A percentile compares a stretch with the other conserved stretches of the same genome.
Conservation (phyloP, 2,797 vertebrate genomes). For the Myotis vivesi region DNA sequence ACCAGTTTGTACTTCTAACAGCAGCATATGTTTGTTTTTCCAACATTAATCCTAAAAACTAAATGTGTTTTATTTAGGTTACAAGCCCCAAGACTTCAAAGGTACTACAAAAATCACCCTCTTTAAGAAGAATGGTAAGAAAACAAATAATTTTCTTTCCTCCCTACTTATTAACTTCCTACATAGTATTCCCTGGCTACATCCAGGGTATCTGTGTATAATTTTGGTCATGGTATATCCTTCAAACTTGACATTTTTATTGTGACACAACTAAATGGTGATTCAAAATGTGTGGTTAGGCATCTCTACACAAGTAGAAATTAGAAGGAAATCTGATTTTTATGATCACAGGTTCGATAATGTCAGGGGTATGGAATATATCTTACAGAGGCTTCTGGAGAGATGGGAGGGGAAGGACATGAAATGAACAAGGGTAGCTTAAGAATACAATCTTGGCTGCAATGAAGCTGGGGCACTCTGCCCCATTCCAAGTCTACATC, state of each 20-base stretch:
- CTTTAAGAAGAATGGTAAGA: constrained; percentile 76
- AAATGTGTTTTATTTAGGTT: constrained; percentile 63
- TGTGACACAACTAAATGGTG: background rate
- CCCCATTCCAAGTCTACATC: background rate
- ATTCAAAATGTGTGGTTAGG: background rate
- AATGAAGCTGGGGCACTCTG: background rate
- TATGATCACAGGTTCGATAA: background rate
- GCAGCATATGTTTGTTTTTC: background rate
- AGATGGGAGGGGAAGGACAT: no score
- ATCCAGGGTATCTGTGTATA: background rate
- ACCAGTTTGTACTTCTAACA: background rate
- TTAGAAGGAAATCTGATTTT: background rate
- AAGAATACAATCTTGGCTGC: background rate
- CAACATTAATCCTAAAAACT: constrained; percentile 16
- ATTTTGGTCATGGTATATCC: background rate
- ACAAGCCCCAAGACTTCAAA: constrained; percentile 73
- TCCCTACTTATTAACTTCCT: background rate
- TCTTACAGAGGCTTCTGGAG: background rate
- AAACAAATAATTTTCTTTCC: background rate
- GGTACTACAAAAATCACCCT: constrained; percentile 73
- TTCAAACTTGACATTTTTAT: background rate
- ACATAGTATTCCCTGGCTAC: background rate
- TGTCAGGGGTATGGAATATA: background rate
- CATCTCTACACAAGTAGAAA: background rate
- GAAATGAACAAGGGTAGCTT: background rate